Percentiles rank a stretch among this genome's conserved stretches.
Evolutionary conservation across 2,888 invertebrate species (phyloP).

Genomic region (Odontomyia ornata): DNA sequence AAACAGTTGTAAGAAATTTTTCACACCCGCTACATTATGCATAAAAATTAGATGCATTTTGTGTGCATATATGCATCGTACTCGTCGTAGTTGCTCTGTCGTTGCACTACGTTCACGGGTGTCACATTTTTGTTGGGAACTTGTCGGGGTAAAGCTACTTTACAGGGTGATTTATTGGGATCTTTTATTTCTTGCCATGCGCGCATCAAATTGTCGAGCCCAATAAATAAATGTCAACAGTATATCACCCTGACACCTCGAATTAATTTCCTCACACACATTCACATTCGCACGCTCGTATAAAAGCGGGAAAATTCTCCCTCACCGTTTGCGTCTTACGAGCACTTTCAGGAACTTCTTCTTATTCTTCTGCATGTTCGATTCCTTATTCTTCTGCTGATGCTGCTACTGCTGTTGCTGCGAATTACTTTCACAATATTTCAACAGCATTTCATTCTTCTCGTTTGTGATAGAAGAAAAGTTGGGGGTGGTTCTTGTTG

Average conservation of each 20-base stretch:
- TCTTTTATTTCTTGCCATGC: constrained; percentile 42
- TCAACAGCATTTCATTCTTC: constrained; percentile 30
- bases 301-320: neutral
- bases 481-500: neutral
- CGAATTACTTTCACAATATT: constrained; percentile 31
- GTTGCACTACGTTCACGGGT: neutral
- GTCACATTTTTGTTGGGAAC: neutral
- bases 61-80: too few relatives aligned
- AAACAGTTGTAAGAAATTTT: constrained; percentile 8
- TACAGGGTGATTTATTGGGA: constrained; percentile 37
- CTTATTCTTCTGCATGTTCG: constrained; percentile 6
- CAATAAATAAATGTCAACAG: constrained; percentile 46
- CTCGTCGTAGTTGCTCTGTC: neutral
- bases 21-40: constrained; percentile 24
- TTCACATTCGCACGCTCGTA: neutral
- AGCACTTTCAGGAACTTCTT: neutral
- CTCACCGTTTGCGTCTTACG: neutral
- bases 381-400: neutral
- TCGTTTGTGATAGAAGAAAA: neutral
- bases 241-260: constrained; percentile 44
- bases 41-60: constrained; percentile 17
- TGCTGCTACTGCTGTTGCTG: neutral
- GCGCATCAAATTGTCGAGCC: constrained; percentile 44
- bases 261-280: constrained; percentile 37
- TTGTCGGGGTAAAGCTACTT: constrained; percentile 25